Percentiles rank a stretch among this genome's conserved stretches.
Conservation (phyloP, 2,888 invertebrate species). For the Anaspis maculata region DNA sequence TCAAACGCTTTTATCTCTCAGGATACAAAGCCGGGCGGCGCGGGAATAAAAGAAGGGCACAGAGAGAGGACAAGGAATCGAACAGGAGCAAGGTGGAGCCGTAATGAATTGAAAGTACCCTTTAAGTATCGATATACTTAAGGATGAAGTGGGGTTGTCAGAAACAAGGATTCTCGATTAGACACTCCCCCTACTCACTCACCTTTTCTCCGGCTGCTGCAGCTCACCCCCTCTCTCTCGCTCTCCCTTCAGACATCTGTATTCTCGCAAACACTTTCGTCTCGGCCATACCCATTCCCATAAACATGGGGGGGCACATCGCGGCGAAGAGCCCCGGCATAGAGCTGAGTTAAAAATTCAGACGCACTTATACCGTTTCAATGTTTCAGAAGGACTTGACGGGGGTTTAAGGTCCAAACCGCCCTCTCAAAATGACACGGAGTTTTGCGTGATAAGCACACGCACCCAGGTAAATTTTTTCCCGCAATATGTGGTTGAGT, state of each 20-base stretch:
- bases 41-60: too few species aligned
- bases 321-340: too few species aligned
- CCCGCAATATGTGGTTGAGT: not conserved
- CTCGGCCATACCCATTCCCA: conserved; percentile 20
- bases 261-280: conserved; percentile 24
- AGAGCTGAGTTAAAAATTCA: conserved; percentile 28
- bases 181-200: conserved; percentile 21
- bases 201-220: too few species aligned
- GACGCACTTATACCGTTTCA: conserved; percentile 25
- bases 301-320: conserved; percentile 24
- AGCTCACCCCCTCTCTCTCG: conserved; percentile 10
- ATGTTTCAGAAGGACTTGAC: conserved; percentile 16
- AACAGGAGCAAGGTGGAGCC: conserved; percentile 13
- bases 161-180: conserved; percentile 41
- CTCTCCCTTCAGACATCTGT: conserved; percentile 24
- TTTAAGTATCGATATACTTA: conserved; percentile 32
- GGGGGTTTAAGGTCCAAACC: not conserved
- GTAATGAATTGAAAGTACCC: conserved; percentile 34
- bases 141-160: conserved; percentile 32
- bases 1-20: too few species aligned
- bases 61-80: too few species aligned
- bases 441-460: too few species aligned
- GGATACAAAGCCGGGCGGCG: too few species aligned
- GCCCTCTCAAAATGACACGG: too few species aligned
- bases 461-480: not conserved